Evolutionary conservation across 2,888 invertebrate species (phyloP).

Genomic region (Ormyrus thymus): DNA sequence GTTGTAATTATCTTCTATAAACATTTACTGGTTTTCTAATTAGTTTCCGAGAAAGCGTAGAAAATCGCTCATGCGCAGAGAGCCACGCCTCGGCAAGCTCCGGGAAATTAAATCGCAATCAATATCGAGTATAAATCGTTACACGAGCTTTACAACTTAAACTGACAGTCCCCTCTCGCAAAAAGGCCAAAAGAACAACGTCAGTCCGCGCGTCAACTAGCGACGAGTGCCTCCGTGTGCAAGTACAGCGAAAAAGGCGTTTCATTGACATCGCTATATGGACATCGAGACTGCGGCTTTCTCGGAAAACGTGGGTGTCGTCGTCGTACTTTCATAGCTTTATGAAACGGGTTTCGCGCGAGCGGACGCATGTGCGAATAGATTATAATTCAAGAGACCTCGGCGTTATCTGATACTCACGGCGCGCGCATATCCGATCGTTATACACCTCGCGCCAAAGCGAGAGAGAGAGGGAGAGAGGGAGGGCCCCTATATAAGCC

Average conservation of each 20-base stretch:
- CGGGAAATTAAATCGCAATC: slow-evolving; percentile 36
- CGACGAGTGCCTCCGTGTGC: not conserved
- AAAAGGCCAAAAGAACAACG: slow-evolving; percentile 2
- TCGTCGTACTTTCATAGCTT: slow-evolving; percentile 38
- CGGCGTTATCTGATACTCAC: slow-evolving; percentile 45
- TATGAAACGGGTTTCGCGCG: slow-evolving; percentile 47
- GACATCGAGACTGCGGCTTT: slow-evolving; percentile 10
- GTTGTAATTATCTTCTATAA: not conserved
- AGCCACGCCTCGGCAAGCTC: not conserved
- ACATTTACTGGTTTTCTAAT: not conserved
- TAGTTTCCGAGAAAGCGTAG: slow-evolving; percentile 10
- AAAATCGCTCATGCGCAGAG: not conserved
- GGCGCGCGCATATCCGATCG: slow-evolving; percentile 25
- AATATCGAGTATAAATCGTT: slow-evolving; percentile 37
- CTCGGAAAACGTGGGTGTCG: slow-evolving; percentile 52
- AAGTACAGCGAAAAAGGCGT: slow-evolving; percentile 36
- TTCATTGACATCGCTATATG: slow-evolving; percentile 29
- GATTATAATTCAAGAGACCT: slow-evolving; percentile 56
- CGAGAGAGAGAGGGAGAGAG: not conserved
- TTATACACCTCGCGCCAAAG: not conserved
- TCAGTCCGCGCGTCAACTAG: not conserved
- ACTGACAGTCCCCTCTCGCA: not conserved
- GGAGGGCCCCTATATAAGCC: slow-evolving; percentile 39
- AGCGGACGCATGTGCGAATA: slow-evolving; percentile 25
- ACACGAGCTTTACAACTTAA: slow-evolving; percentile 13